Evolutionary conservation across 2,797 vertebrate genomes (phyloP).

Genomic region (Glyptemys insculpta): DNA sequence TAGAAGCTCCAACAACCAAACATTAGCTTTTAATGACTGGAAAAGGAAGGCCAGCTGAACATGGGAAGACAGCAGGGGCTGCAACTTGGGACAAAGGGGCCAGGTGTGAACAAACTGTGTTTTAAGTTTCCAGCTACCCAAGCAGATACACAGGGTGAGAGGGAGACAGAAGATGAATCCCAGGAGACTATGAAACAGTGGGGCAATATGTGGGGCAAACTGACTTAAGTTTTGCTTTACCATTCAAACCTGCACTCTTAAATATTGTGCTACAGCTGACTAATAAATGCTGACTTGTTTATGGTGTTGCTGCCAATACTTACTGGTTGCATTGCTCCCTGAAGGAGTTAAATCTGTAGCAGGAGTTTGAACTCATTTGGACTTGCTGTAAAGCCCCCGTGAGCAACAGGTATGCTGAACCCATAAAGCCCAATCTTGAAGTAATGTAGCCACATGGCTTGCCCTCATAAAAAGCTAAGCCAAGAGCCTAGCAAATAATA

Average conservation of each 20-base stretch:
- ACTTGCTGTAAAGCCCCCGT: neutral
- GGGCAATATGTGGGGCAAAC: neutral
- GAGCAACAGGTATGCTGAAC: neutral
- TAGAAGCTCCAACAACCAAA: neutral
- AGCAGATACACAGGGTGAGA: neutral
- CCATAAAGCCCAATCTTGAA: neutral
- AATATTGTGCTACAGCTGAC: neutral
- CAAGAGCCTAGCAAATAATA: neutral
- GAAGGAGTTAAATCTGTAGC: neutral
- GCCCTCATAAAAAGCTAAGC: neutral
- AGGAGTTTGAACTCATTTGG: neutral
- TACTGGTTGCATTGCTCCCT: neutral
- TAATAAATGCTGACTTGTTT: neutral
- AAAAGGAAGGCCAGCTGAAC: neutral
- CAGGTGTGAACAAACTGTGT: neutral
- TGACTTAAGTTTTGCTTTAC: neutral
- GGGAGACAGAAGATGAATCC: neutral
- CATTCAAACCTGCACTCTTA: neutral
- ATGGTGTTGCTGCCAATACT: neutral
- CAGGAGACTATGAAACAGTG: neutral
- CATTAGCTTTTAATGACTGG: neutral
- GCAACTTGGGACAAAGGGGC: neutral
- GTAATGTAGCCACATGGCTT: neutral
- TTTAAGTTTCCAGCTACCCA: neutral
- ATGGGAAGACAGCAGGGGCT: neutral